Conservation (phyloP, 2,113 vertebrate genomes). For the Dicaeum eximium region DNA sequence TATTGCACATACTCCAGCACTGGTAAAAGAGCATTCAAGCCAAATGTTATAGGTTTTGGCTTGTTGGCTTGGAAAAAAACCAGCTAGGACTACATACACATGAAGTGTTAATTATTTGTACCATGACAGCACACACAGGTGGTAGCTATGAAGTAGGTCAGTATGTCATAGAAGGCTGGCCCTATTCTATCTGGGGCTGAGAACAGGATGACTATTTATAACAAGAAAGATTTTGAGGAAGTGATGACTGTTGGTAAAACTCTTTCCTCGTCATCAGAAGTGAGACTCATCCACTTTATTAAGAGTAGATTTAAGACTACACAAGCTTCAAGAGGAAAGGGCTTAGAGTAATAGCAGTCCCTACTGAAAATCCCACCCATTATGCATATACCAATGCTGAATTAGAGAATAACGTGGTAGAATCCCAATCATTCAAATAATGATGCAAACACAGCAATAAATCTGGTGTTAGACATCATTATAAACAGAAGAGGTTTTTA, state of each 20-base stretch:
- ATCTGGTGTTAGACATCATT: neutral
- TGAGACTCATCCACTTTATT: neutral
- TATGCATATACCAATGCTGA: neutral
- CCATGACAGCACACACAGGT: neutral
- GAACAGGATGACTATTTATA: neutral
- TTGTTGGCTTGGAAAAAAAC: neutral
- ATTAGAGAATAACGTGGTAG: neutral
- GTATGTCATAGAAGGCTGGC: neutral
- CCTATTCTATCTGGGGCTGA: neutral
- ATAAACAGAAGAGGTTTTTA: neutral
- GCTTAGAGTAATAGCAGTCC: neutral
- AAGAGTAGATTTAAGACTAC: neutral
- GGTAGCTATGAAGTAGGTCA: neutral
- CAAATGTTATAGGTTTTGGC: neutral
- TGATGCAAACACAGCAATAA: neutral
- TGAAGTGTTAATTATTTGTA: neutral
- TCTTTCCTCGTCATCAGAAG: neutral
- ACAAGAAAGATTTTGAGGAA: neutral
- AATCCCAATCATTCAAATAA: neutral
- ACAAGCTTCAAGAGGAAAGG: neutral
- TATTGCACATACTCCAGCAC: neutral
- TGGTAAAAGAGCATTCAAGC: neutral
- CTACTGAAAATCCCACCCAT: neutral
- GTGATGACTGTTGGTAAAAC: neutral
- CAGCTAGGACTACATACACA: neutral